A percentile compares a stretch with the other conserved stretches of the same genome.
Conservation (phyloP, 2,888 invertebrate genomes). For the Archips xylosteana region DNA sequence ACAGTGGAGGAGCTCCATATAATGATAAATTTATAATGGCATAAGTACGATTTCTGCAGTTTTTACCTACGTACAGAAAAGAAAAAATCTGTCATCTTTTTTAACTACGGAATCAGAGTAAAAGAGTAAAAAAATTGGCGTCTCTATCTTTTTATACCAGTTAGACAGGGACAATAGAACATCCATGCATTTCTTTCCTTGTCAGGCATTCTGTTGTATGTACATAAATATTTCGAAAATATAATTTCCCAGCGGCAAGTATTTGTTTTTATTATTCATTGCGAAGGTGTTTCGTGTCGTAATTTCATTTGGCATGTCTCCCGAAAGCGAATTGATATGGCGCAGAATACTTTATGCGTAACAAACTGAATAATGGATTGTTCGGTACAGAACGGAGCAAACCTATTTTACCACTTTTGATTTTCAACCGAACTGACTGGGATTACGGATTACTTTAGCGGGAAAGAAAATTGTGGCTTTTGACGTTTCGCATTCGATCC, state of each 20-base stretch:
- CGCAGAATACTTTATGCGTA: slow-evolving; percentile 16
- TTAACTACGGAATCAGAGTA: too few relatives aligned
- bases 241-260: not conserved
- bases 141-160: not conserved
- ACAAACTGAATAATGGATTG: slow-evolving; percentile 13
- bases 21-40: too few relatives aligned
- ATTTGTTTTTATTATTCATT: slow-evolving; percentile 5
- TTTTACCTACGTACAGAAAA: too few relatives aligned
- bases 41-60: too few relatives aligned
- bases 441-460: not conserved
- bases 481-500: not conserved
- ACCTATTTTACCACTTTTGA: not conserved
- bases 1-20: too few relatives aligned
- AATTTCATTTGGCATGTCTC: slow-evolving; percentile 38
- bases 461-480: not conserved
- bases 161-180: not conserved
- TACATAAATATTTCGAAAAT: slow-evolving; percentile 1
- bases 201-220: not conserved
- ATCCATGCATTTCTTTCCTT: not conserved
- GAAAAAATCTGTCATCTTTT: too few relatives aligned
- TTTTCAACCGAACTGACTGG: not conserved
- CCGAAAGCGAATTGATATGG: slow-evolving; percentile 29
- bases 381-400: not conserved
- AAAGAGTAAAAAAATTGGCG: not conserved
- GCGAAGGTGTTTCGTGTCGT: slow-evolving; percentile 31